Conservation (phyloP, 2,888 invertebrate species). For the Silvanus unidentatus region DNA sequence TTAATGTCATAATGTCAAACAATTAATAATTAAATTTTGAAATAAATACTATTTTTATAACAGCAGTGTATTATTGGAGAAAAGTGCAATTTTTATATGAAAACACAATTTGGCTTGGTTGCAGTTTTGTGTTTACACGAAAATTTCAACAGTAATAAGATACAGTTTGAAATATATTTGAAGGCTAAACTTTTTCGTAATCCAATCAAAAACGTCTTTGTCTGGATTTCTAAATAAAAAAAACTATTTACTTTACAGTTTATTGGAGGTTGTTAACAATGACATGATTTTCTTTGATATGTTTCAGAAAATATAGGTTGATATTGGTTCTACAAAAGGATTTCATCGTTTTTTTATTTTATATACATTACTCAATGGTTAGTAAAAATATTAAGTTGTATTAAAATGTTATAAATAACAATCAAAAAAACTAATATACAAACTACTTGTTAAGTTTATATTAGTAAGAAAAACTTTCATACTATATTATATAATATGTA, state of each 20-base stretch:
- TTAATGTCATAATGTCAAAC: too few relatives aligned
- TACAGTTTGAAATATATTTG: too few relatives aligned
- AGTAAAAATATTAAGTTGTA: conserved; percentile 30
- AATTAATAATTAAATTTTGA: too few relatives aligned
- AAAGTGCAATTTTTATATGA: too few relatives aligned
- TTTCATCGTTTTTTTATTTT: background rate
- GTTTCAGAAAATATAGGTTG: conserved; percentile 5
- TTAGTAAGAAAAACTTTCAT: conserved; percentile 14
- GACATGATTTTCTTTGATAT: conserved; percentile 3
- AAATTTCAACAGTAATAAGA: too few relatives aligned
- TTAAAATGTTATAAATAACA: conserved; percentile 24
- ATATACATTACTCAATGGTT: conserved; percentile 19
- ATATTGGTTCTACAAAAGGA: background rate
- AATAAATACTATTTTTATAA: too few relatives aligned
- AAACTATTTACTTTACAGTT: background rate
- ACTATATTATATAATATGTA: background rate
- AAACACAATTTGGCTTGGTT: too few relatives aligned
- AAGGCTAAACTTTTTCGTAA: too few relatives aligned
- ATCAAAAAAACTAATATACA: conserved; percentile 18
- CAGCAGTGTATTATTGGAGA: too few relatives aligned
- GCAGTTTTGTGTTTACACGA: too few relatives aligned
- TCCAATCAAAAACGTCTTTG: too few relatives aligned
- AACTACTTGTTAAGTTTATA: conserved; percentile 11
- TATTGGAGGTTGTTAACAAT: background rate
- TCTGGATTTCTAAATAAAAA: too few relatives aligned